Evolutionary conservation across 1,140 invertebrate species (phyloP), one percentile per base, ranked within the genome.

Genomic region (Oryctes rhinoceros): DNA sequence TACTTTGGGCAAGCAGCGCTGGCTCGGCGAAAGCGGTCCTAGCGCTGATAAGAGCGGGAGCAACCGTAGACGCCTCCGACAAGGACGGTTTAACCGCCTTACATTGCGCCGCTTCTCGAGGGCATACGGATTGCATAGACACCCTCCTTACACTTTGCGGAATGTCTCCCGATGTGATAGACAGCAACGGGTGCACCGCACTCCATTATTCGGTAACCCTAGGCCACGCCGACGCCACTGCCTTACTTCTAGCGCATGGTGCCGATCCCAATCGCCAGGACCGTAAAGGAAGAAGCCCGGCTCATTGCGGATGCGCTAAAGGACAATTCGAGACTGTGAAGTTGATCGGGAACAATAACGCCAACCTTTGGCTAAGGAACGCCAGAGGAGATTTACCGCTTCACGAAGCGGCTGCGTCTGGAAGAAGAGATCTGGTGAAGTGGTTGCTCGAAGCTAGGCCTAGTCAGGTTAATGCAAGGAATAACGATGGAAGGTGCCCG

Each of bases 1-100:
- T 99, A 39, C 88, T 99, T 2, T 99, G 98, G 98, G 97, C 98
- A 0, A 97, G 98, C 0, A 98, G 97, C 86, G 96, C 97, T 74
- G 98, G 98, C 87, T 98, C 96, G 79, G 92, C 94, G 1, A 95
- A 97, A 83, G 97, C 97, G 0, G 94, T 98, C 79, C 89, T 97
- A 24, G 92, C 95, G 3, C 87, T 99, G 47, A 91, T 97, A 1
- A 95, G 97, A 86, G 94, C 95, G 5, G 96, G 96, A 7, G 94
- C 95, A 7, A 91, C 92, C 67, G 92, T 96, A 0, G 92, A 94
- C 84, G 91, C 93, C 20, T 88, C 92, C 11, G 96, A 98, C 90
- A 95, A 94, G 83, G 95, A 96, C 85, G 95, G 95, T 3, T 86
- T 96, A 15, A 96, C 94, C 87, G 97, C 97, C 0, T 88, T 99